These are phyloP conservation scores for Tinea pellionella DNA, from an alignment of 2,888 invertebrate species.

Conservation along the genomic window DNA sequence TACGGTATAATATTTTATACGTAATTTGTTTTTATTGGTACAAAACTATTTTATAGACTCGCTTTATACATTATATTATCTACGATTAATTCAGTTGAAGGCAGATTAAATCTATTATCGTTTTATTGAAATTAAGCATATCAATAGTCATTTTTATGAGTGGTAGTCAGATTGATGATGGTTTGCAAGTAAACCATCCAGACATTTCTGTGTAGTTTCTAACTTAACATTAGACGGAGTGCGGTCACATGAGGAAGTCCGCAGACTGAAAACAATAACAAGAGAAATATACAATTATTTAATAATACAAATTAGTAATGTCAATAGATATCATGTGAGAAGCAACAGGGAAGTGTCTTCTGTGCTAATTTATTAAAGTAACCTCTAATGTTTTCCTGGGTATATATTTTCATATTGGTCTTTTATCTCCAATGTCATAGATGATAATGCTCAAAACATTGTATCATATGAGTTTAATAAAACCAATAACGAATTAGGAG, in stretches of 20 bases:
- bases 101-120: not conserved
- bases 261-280: too few species aligned
- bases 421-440: constrained; percentile 17
- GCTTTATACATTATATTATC: not conserved
- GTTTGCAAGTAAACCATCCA: too few species aligned
- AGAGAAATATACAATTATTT: too few species aligned
- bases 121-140: not conserved
- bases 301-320: not conserved
- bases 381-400: constrained; percentile 11
- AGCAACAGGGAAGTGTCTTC: constrained; percentile 8
- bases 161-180: too few species aligned
- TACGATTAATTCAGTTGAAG: not conserved
- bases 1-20: too few species aligned
- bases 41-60: not conserved
- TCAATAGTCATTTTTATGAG: not conserved
- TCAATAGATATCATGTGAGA: not conserved
- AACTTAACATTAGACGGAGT: too few species aligned
- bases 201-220: too few species aligned
- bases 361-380: not conserved
- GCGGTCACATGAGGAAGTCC: too few species aligned
- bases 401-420: constrained; percentile 14
- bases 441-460: constrained; percentile 13
- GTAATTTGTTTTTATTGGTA: not conserved
- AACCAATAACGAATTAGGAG: constrained; percentile 10
- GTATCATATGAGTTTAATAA: constrained; percentile 8